phyloP scores from a whole-genome alignment of 2,797 vertebrate species.

The Molossus molossus region DNA sequence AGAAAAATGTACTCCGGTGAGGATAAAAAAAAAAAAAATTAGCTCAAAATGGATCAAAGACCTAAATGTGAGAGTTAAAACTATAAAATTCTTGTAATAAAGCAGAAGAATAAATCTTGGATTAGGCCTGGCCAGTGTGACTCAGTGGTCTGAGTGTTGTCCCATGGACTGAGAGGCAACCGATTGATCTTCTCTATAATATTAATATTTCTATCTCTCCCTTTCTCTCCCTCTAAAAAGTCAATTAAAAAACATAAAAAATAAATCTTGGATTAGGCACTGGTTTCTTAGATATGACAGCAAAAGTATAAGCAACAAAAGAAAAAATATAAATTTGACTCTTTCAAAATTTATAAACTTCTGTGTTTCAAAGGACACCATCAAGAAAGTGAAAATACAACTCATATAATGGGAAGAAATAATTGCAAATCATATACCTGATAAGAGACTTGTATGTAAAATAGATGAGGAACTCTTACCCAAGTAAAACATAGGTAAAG shows the following conservation, averaged over 20 bases:
- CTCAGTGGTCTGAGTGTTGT: no score
- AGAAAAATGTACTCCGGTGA: no score
- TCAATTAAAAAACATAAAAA: background rate
- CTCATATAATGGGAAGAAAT: background rate
- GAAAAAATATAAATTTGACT: background rate
- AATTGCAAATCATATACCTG: background rate
- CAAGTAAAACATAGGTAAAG: background rate
- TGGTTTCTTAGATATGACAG: background rate
- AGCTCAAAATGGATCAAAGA: background rate
- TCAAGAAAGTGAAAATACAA: background rate
- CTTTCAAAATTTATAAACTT: background rate
- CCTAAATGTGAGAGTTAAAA: background rate
- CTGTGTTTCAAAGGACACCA: background rate
- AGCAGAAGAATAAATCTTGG: background rate
- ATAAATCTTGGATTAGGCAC: background rate
- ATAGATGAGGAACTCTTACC: background rate
- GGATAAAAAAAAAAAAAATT: background rate
- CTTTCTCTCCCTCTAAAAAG: no score
- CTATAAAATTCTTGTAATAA: background rate
- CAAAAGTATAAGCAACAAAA: background rate
- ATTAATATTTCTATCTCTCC: no score
- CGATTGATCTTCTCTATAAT: no score
- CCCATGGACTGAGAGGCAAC: no score
- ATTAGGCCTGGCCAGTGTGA: background rate
- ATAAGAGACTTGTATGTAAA: background rate